Conservation (phyloP, 2,888 invertebrate species). For the Cerceris rybyensis region DNA sequence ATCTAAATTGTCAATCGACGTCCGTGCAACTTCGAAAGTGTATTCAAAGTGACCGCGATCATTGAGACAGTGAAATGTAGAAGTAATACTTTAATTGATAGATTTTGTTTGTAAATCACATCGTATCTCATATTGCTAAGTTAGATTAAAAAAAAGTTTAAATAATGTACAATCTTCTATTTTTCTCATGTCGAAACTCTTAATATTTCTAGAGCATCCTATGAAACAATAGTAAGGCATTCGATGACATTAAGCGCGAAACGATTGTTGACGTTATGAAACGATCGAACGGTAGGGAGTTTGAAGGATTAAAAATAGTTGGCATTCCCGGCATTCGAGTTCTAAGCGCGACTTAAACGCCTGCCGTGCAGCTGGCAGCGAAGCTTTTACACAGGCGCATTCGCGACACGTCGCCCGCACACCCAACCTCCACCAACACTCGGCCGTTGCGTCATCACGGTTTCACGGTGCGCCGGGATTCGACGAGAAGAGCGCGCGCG, state of each 20-base stretch:
- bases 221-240: too few species aligned
- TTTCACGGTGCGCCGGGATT: conserved; percentile 71
- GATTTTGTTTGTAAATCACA: too few species aligned
- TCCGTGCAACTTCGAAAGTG: neutral
- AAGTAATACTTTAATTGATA: too few species aligned
- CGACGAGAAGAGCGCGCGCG: conserved; percentile 54
- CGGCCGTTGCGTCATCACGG: conserved; percentile 72
- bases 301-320: neutral
- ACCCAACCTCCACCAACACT: conserved; percentile 65
- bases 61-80: too few species aligned
- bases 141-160: too few species aligned
- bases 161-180: too few species aligned
- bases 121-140: too few species aligned
- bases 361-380: conserved; percentile 60
- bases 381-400: conserved; percentile 62
- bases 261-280: neutral
- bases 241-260: too few species aligned
- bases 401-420: conserved; percentile 66
- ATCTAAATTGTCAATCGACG: conserved; percentile 23
- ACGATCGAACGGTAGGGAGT: neutral
- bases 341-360: conserved; percentile 63
- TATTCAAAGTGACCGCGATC: too few species aligned
- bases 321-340: conserved; percentile 31
- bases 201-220: too few species aligned
- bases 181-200: too few species aligned